phyloP scores from a whole-genome alignment of 2,797 vertebrate species.

The Spheniscus humboldti region DNA sequence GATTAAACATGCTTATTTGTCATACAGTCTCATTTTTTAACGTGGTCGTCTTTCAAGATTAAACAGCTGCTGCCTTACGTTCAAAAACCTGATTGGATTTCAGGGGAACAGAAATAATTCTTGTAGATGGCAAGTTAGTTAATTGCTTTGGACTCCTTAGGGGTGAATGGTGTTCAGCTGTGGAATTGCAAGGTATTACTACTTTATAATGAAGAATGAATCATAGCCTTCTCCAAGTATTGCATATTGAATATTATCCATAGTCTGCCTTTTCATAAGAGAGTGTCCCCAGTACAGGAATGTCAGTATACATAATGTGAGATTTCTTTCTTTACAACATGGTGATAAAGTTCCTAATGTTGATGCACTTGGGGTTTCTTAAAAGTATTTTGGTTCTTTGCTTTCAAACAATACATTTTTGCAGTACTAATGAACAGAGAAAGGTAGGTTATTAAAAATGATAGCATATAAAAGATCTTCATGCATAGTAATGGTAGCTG shows the following conservation, averaged over 20 bases:
- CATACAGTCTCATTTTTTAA: not conserved
- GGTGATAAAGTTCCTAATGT: not conserved
- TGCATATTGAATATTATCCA: not conserved
- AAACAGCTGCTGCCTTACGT: not conserved
- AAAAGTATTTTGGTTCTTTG: not conserved
- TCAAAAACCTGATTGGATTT: not conserved
- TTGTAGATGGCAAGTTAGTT: not conserved
- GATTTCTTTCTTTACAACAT: not conserved
- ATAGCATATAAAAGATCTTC: not conserved
- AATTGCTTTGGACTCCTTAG: conserved; percentile 8
- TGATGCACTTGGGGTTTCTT: not conserved
- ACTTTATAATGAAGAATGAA: not conserved
- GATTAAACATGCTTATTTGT: conserved; percentile 3
- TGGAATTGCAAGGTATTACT: not conserved
- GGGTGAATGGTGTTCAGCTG: not conserved
- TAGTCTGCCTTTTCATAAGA: not conserved
- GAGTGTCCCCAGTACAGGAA: not conserved
- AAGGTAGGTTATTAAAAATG: not conserved
- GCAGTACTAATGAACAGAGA: not conserved
- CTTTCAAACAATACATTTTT: not conserved
- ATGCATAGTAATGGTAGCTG: not conserved
- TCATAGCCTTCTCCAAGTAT: not conserved
- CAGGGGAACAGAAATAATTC: not conserved
- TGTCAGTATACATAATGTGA: not conserved
- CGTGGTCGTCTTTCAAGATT: not conserved